Conservation (phyloP, 1,140 invertebrate genomes). For the Lepeophtheirus salmonis region DNA sequence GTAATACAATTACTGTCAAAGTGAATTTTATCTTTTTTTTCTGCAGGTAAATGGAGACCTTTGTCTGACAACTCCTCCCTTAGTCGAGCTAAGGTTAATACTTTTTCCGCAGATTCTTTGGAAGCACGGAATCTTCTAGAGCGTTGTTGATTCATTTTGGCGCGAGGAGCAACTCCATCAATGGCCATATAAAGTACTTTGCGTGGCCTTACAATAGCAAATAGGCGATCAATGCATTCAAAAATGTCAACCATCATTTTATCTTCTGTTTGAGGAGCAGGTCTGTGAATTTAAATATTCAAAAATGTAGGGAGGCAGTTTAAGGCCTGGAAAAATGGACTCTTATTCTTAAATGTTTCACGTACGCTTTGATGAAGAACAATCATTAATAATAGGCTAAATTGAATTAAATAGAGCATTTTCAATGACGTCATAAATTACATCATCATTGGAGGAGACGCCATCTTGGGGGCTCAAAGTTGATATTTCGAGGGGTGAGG, state of each 20-base stretch:
- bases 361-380: too few relatives aligned
- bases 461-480: too few relatives aligned
- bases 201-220: slow-evolving; percentile 80
- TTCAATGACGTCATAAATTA: too few relatives aligned
- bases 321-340: too few relatives aligned
- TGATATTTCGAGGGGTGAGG: too few relatives aligned
- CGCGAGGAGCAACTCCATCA: slow-evolving; percentile 67
- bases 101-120: slow-evolving; percentile 82
- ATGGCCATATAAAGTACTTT: slow-evolving; percentile 98
- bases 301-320: too few relatives aligned
- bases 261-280: slow-evolving; percentile 92
- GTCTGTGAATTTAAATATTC: too few relatives aligned
- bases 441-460: too few relatives aligned
- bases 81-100: slow-evolving; percentile 58
- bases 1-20: slow-evolving; percentile 99
- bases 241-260: slow-evolving; percentile 99
- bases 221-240: slow-evolving; percentile 91
- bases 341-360: too few relatives aligned
- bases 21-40: slow-evolving; percentile 72
- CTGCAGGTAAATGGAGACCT: slow-evolving; percentile 62
- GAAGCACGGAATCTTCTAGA: slow-evolving; percentile 88
- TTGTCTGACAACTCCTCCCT: slow-evolving; percentile 47
- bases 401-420: too few relatives aligned
- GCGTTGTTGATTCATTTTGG: slow-evolving; percentile 99
- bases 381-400: too few relatives aligned